Evolutionary conservation across 2,888 invertebrate genomes (phyloP), one percentile per base, ranked within the genome.

Genomic region (Melitaea athalia): DNA sequence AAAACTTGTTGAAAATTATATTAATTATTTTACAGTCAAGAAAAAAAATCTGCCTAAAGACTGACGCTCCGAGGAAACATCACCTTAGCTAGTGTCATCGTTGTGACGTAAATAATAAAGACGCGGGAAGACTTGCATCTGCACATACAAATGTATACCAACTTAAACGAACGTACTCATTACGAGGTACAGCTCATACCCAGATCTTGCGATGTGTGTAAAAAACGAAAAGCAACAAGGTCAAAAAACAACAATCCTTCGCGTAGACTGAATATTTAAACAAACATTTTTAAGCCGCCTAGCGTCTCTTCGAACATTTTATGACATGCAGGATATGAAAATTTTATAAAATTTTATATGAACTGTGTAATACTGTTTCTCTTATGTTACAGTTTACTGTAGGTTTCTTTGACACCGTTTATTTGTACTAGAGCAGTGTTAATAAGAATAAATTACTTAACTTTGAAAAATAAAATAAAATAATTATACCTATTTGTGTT

Each of bases 81-180:
- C 59, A 73, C 78, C 77, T 80, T 83, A 79, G 74, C 31, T 64
- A 66, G 76, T 81, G 84, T 83, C 83, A 80, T 82, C 83, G 80
- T 74, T 72, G 69, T 64, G 76, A 79, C 82, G 85, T 88, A 84
- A 87, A 87, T 88, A 87, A 88, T 87, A 87, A 87, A 85, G 79
- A 76, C 75, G 73, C 68, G 73, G 76, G 66, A 73, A 74, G 69
- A 63, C 70, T 65, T 72, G 72, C 72, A 72, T 72, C 64, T 72
- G 70, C 68, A 74, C 72, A 67, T 71, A 73, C 47, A 63, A 61
- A 68, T 67, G 55, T 59, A 64, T 72, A 68, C 65, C 61, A 69
- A 67, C 70, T 70, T 65, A 72, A 66, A 69, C 69, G 68, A 67
- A 72, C 69, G 65, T 67, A 69, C 68, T 73, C 73, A 73, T 74